Percentiles rank a stretch among this genome's conserved stretches.
These are phyloP conservation scores for Acrocephalus kingi DNA, from an alignment of 2,113 vertebrate genomes.

Conservation along the genomic window DNA sequence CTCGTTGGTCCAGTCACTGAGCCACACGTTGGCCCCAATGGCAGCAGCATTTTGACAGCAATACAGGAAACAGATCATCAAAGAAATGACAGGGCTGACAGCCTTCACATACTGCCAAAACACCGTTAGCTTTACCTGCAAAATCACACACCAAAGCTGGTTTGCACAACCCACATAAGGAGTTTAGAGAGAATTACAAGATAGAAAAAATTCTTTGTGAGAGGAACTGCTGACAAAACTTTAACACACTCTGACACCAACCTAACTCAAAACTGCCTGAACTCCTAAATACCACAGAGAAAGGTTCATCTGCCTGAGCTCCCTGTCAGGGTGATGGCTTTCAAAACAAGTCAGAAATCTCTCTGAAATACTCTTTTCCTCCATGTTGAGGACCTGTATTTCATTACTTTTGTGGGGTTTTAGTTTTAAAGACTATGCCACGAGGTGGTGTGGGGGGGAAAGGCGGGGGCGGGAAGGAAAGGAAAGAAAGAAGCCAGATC, in stretches of 20 bases:
- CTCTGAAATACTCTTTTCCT: background rate
- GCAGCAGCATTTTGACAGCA: slow-evolving; percentile 86
- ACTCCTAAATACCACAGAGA: background rate
- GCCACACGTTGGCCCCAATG: slow-evolving; percentile 92
- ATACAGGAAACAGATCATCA: slow-evolving; percentile 85
- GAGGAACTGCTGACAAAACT: background rate
- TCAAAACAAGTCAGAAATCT: background rate
- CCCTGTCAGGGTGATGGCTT: rapidly evolving
- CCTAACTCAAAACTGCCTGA: background rate
- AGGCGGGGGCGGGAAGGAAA: rapidly evolving
- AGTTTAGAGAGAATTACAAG: background rate
- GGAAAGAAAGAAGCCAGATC: background rate
- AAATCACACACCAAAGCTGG: background rate
- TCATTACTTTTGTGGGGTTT: background rate
- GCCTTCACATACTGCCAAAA: slow-evolving; percentile 90
- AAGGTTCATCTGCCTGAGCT: background rate
- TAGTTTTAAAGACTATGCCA: background rate
- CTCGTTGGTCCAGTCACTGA: slow-evolving; percentile 92
- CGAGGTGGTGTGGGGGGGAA: rapidly evolving
- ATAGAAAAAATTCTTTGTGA: background rate
- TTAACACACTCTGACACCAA: background rate
- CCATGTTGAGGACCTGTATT: background rate
- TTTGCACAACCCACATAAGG: background rate
- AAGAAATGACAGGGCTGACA: slow-evolving; percentile 74
- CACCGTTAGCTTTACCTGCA: slow-evolving; percentile 87